Percentiles rank a stretch among this genome's conserved stretches.
phyloP scores from a whole-genome alignment of 1,140 invertebrate genomes.

The Sarcophaga peregrina region DNA sequence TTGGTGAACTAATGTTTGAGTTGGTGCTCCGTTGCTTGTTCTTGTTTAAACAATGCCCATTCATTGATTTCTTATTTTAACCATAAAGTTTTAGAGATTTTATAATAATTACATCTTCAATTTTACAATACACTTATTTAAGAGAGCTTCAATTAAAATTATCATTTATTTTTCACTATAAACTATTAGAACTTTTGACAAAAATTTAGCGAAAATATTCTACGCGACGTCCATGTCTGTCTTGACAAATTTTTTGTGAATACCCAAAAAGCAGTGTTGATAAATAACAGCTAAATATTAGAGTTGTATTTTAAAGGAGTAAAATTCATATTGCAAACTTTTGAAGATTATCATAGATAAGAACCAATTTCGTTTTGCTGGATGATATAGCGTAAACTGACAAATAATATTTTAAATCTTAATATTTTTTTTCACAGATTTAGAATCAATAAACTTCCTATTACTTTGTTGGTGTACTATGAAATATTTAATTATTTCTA shows the following conservation, averaged over 20 bases:
- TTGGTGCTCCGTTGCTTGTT: constrained; percentile 29
- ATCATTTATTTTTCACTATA: background rate
- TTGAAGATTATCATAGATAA: too few relatives aligned
- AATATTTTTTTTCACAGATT: too few relatives aligned
- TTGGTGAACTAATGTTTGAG: background rate
- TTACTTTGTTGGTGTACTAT: too few relatives aligned
- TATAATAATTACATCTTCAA: too few relatives aligned
- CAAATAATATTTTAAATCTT: too few relatives aligned
- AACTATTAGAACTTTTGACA: background rate
- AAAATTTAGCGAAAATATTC: constrained; percentile 1
- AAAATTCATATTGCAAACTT: too few relatives aligned
- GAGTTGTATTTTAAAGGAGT: background rate
- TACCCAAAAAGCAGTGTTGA: constrained; percentile 5
- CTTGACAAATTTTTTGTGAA: background rate
- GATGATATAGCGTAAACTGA: too few relatives aligned
- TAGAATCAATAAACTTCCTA: too few relatives aligned
- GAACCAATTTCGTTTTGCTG: too few relatives aligned
- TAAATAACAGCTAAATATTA: background rate
- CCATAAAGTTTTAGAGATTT: too few relatives aligned
- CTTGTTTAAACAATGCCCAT: constrained; percentile 33
- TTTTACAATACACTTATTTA: too few relatives aligned
- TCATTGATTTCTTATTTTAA: constrained; percentile 34
- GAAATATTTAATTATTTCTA: too few relatives aligned
- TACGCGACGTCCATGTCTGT: constrained; percentile 14
- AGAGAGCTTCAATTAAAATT: background rate